These are phyloP conservation scores for Heliopora coerulea DNA, from an alignment of 92 coral and sea anemone species.

Conservation along the genomic window DNA sequence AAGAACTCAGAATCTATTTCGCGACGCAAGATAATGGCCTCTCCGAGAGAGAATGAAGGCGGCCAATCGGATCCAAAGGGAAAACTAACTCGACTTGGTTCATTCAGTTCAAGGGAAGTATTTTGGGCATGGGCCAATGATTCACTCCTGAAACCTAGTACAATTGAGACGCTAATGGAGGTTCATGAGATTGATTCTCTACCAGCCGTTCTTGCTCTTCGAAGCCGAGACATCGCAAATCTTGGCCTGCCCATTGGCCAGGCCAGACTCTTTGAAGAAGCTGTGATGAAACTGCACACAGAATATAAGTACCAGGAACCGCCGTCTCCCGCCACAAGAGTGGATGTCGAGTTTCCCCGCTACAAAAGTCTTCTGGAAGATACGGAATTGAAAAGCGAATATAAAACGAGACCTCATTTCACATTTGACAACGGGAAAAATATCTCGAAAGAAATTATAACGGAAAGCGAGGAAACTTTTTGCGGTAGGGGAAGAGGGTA, in stretches of 20 bases:
- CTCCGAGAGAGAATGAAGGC: neutral
- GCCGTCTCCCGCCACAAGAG: constrained; percentile 79
- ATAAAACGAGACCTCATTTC: neutral
- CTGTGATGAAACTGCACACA: constrained; percentile 86
- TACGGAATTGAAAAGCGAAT: neutral
- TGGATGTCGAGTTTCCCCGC: constrained; percentile 80
- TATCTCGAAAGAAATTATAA: neutral
- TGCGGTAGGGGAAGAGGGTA: constrained; percentile 3
- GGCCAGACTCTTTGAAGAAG: constrained; percentile 88
- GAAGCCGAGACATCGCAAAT: constrained; percentile 65
- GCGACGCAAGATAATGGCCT: constrained; percentile 11
- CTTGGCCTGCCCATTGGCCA: constrained; percentile 88
- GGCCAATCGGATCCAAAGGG: neutral
- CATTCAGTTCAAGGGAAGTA: constrained; percentile 81
- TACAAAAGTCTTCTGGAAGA: constrained; percentile 80
- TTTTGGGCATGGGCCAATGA: constrained; percentile 95
- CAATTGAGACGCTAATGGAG: constrained; percentile 73
- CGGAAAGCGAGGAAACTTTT: neutral
- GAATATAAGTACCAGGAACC: constrained; percentile 83
- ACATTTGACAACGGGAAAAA: constrained; percentile 3
- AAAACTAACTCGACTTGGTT: constrained; percentile 69
- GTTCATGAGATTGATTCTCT: constrained; percentile 84
- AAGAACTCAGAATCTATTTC: neutral
- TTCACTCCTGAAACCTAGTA: constrained; percentile 78
- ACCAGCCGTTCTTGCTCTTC: constrained; percentile 90